Evolutionary conservation across 2,113 vertebrate genomes (phyloP), one percentile per base, ranked within the genome.

Genomic region (Odontophorus gujanensis): DNA sequence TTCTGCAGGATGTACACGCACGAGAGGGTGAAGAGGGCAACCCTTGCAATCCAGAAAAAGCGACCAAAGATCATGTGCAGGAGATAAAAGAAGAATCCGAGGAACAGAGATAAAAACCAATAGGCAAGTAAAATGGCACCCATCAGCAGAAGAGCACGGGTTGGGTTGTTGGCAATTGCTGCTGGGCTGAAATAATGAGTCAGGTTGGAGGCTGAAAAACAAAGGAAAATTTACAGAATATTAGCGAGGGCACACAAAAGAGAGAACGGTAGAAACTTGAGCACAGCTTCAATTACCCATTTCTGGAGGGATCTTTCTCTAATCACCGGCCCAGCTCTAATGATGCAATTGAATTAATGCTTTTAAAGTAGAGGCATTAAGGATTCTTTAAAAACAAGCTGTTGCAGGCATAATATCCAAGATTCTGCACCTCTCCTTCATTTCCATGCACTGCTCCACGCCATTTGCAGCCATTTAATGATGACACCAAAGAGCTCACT

Each of bases 1-100:
- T 99, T 99, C 98, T 99, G 99, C 88, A 99, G 98, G 96, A 99
- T 98, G 96, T 99, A 99, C 8, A 99, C 97, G 22, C 99, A 99
- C 1, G 99, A 99, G 42, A 99, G 98, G 18, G 99, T 98, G 47
- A 99, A 99, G 26, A 99, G 98, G 8, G 96, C 59, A 1, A 99
- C 98, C 0, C 99, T 98, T 0, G 97, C 98, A 1, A 98, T 89
- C 99, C 99, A 99, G 98, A 99, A 99, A 96, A 98, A 99, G 30
- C 99, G 98, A 32, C 99, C 99, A 1, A 99, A 99, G 24, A 99
- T 61, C 53, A 98, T 73, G 30, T 99, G 99, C 92, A 99, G 98
- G 67, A 99, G 50, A 93, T 98, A 98, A 91, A 99, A 99, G 96
- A 99, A 98, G 43, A 98, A 98, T 73, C 99, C 98, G 32, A 99